Conservation (phyloP, 2,888 invertebrate genomes). For the Sminthurinus aureus region DNA sequence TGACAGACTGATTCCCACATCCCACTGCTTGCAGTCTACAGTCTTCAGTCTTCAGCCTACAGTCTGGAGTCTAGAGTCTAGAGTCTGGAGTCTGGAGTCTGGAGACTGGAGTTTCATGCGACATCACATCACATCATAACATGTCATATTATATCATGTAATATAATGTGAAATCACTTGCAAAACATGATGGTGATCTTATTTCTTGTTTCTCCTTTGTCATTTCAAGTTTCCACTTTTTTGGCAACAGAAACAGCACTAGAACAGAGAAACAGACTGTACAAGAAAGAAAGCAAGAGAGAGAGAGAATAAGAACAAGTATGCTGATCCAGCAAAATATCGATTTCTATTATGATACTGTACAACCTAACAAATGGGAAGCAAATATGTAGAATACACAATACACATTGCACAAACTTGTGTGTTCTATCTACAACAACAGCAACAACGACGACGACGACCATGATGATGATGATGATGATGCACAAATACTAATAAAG, state of each 20-base stretch:
- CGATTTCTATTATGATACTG: neutral
- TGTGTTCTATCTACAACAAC: no score
- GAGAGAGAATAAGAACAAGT: neutral
- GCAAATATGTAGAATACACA: neutral
- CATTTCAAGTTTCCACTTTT: constrained; percentile 5
- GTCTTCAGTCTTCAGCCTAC: no score
- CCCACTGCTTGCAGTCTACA: no score
- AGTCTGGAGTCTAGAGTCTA: no score
- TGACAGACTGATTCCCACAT: no score
- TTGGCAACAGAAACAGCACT: neutral
- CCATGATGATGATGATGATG: neutral
- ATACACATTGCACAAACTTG: neutral
- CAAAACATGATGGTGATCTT: no score
- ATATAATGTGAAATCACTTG: no score
- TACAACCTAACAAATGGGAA: neutral
- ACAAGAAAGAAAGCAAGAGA: no score
- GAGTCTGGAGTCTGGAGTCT: no score
- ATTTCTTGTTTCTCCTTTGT: neutral
- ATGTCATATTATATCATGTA: no score
- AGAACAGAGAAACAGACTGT: neutral
- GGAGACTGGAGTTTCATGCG: no score
- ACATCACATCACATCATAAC: no score
- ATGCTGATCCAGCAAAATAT: constrained; percentile 27
- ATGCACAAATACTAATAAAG: neutral
- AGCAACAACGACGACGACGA: neutral